Conservation (phyloP, 1,140 invertebrate species). For the Phocides pigmalion region DNA sequence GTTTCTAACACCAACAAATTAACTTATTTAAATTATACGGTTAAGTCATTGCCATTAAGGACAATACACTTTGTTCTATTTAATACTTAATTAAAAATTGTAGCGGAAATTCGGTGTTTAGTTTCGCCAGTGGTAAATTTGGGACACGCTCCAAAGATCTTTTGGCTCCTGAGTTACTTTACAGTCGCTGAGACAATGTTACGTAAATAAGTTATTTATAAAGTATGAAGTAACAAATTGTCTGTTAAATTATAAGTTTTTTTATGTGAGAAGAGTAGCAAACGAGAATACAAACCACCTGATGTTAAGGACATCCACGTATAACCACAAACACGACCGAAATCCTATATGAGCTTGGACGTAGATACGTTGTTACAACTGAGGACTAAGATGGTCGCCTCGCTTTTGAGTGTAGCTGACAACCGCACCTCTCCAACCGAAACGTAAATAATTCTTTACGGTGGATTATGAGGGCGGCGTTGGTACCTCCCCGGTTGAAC, state of each 20-base stretch:
- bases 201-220: neutral
- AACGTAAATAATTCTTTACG: too few species aligned
- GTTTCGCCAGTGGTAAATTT: conserved; percentile 12
- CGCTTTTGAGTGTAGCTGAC: too few species aligned
- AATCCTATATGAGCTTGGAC: too few species aligned
- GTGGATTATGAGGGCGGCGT: too few species aligned
- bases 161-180: conserved; percentile 16
- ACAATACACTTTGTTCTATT: conserved; percentile 12
- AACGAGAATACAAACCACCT: too few species aligned
- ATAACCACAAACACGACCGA: too few species aligned
- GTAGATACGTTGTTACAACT: too few species aligned
- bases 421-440: too few species aligned
- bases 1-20: neutral
- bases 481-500: too few species aligned
- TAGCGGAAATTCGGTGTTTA: conserved; percentile 25
- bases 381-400: too few species aligned
- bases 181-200: conserved; percentile 1
- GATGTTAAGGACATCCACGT: too few species aligned
- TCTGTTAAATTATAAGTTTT: neutral
- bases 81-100: conserved; percentile 16
- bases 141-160: conserved; percentile 10
- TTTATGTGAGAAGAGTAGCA: too few species aligned
- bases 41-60: conserved; percentile 6
- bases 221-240: neutral
- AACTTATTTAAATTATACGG: neutral